Percentiles rank a stretch among this genome's conserved stretches.
phyloP scores from a whole-genome alignment of 2,113 vertebrate species.

The Daubentonia madagascariensis region DNA sequence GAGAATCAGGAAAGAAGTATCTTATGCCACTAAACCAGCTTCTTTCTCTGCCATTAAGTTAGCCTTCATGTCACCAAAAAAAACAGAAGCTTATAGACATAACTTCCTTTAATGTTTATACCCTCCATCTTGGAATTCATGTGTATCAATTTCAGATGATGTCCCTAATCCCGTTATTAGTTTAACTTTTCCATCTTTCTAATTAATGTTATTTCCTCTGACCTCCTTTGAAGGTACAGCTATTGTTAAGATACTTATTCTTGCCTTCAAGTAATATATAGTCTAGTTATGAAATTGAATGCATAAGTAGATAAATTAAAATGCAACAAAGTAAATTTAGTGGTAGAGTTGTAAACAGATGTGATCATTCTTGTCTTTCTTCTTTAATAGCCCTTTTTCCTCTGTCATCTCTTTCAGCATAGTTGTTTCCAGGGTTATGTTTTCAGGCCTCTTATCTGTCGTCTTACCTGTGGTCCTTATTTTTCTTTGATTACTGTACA shows the following conservation, averaged over 20 bases:
- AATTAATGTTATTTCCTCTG: not conserved
- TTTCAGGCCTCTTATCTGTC: not conserved
- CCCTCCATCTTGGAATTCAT: not conserved
- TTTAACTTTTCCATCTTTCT: not conserved
- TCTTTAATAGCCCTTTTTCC: not conserved
- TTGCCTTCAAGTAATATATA: not conserved
- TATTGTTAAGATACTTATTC: conserved; percentile 16
- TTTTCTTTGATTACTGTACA: not conserved
- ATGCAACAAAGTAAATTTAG: not conserved
- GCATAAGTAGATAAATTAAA: not conserved
- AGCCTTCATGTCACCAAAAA: not conserved
- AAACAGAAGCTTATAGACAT: not conserved
- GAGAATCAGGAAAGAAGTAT: not conserved
- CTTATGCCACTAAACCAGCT: not conserved
- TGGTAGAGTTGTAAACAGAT: not conserved
- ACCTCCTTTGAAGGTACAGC: not conserved
- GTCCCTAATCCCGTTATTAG: not conserved
- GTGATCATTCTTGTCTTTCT: not conserved
- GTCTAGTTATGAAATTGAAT: not conserved
- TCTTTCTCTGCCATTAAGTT: not conserved
- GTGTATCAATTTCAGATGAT: not conserved
- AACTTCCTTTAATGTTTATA: not conserved
- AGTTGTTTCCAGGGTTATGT: not conserved
- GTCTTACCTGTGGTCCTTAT: not conserved
- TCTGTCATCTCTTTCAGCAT: not conserved